Evolutionary conservation across 2,113 vertebrate genomes (phyloP).

Genomic region (Hippocampus guttulatus): DNA sequence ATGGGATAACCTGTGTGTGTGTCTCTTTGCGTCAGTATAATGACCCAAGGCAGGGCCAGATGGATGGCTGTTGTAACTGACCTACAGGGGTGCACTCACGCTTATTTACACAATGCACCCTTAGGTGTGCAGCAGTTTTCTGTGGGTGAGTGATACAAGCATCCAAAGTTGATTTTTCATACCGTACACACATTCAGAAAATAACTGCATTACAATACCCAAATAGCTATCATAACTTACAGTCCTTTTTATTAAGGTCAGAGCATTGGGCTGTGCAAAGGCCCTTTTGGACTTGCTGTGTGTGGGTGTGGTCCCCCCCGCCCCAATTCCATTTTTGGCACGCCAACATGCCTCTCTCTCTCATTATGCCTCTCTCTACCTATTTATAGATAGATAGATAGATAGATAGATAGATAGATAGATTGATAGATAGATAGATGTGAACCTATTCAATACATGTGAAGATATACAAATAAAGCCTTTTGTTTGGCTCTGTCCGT

Average conservation of each 20-base stretch:
- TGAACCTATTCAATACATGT: too few species aligned
- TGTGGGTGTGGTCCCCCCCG: too few species aligned
- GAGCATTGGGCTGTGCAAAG: too few species aligned
- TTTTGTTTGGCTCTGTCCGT: too few species aligned
- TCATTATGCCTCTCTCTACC: not conserved
- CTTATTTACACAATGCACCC: conserved; percentile 79
- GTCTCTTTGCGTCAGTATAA: conserved; percentile 32
- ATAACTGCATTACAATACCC: not conserved
- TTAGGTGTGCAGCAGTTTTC: conserved; percentile 60
- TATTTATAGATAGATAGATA: too few species aligned
- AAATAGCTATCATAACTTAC: not conserved
- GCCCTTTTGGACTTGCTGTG: too few species aligned
- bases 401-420: too few species aligned
- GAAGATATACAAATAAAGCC: too few species aligned
- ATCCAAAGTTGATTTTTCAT: conserved; percentile 26
- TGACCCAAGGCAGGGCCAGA: conserved; percentile 71
- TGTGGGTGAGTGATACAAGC: conserved; percentile 18
- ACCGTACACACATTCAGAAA: conserved; percentile 19
- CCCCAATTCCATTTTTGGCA: too few species aligned
- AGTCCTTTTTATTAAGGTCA: not conserved
- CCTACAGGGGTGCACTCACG: conserved; percentile 62
- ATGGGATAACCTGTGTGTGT: conserved; percentile 14
- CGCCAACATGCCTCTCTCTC: too few species aligned
- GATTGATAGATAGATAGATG: too few species aligned
- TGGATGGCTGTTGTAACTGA: conserved; percentile 68